Evolutionary conservation across 2,113 vertebrate species (phyloP).

Genomic region (Hydropotes inermis): DNA sequence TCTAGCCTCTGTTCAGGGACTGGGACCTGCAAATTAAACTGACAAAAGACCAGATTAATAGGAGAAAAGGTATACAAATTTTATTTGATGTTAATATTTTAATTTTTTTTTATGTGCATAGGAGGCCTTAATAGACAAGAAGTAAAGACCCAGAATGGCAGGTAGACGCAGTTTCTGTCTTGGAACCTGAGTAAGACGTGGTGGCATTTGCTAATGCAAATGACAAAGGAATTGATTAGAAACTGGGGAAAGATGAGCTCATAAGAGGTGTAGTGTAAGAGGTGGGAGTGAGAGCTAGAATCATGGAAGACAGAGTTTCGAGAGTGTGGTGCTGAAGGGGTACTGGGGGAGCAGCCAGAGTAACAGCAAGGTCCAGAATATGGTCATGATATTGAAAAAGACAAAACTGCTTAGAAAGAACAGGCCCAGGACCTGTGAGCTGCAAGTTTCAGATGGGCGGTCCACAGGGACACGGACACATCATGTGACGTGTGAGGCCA

Average conservation of each 20-base stretch:
- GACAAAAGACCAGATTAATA: not conserved
- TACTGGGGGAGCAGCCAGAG: not conserved
- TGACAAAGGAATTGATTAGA: not conserved
- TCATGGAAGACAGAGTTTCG: rapidly evolving
- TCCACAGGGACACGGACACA: not conserved
- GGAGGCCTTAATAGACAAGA: not conserved
- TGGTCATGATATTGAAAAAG: not conserved
- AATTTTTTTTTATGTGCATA: not conserved
- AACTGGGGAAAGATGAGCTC: not conserved
- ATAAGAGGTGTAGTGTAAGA: not conserved
- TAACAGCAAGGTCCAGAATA: not conserved
- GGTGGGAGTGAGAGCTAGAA: not conserved
- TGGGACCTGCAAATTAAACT: not conserved
- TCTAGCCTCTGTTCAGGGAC: not conserved
- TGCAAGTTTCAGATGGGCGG: rapidly evolving
- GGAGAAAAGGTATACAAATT: not conserved
- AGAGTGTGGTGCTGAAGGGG: not conserved
- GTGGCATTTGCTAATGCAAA: not conserved
- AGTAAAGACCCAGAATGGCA: not conserved
- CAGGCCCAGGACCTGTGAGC: not conserved
- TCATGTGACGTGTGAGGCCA: not conserved
- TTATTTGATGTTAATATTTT: not conserved
- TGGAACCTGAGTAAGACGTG: not conserved
- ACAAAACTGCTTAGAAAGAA: not conserved
- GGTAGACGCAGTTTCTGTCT: not conserved